These are phyloP conservation scores for Pollenia angustigena DNA, from an alignment of 2,888 invertebrate genomes.

Conservation along the genomic window DNA sequence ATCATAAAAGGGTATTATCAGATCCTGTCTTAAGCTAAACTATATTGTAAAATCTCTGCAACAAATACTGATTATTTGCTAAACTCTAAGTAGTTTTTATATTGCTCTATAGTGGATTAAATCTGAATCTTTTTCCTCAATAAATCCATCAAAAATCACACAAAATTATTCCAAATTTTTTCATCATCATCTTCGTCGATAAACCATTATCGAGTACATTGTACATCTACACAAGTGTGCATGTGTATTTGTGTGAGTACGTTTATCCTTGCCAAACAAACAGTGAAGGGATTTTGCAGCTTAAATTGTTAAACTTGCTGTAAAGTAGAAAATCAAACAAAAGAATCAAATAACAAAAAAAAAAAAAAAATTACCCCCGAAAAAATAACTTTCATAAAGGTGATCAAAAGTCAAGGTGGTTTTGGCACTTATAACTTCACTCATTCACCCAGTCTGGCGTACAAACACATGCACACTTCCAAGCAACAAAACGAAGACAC, in stretches of 20 bases:
- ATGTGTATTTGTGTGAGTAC: neutral
- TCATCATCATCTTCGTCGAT: slow-evolving; percentile 29
- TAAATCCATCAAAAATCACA: slow-evolving; percentile 22
- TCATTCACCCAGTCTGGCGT: slow-evolving; percentile 1
- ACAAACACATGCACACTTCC: neutral
- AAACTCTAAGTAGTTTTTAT: too few relatives aligned
- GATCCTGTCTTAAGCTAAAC: too few relatives aligned
- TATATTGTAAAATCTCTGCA: too few relatives aligned
- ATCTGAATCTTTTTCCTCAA: neutral
- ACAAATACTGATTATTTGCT: too few relatives aligned
- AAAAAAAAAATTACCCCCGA: slow-evolving; percentile 31
- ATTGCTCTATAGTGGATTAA: neutral
- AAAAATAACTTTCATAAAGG: slow-evolving; percentile 42
- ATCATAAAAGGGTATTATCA: too few relatives aligned
- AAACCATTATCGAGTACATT: slow-evolving; percentile 51
- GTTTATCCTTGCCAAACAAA: slow-evolving; percentile 59
- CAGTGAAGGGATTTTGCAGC: slow-evolving; percentile 78
- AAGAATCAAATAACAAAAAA: slow-evolving; percentile 54
- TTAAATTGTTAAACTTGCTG: slow-evolving; percentile 81
- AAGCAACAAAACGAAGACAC: neutral
- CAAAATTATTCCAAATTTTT: slow-evolving; percentile 16
- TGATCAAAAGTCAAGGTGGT: slow-evolving; percentile 67
- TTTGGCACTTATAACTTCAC: slow-evolving; percentile 40
- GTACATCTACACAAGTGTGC: neutral
- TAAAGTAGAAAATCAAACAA: slow-evolving; percentile 82